Base-by-base conservation (phyloP, 2,888 invertebrate species). In the Drepana falcataria region DNA sequence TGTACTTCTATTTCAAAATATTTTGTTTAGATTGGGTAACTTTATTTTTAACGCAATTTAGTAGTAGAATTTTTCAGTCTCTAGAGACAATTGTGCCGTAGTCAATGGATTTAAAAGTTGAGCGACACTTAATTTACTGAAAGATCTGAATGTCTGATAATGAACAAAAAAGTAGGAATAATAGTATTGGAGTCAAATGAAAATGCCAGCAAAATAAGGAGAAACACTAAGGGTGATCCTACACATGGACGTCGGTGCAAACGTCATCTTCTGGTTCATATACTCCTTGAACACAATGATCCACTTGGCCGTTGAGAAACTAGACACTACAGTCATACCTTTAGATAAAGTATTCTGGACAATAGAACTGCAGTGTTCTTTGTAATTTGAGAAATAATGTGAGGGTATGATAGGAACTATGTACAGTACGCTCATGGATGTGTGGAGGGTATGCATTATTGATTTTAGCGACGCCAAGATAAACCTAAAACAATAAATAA, bases 401-500 rank as follows among this genome's bases (percentile, higher is more conserved):
- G 73, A 66, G 51, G 83, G 74, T 49, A 78, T 70, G 51, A 73
- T 66, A 9, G 85, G 77, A 53, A 79, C 70, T 68, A 82, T 75
- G 65, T 83, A 81, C 58, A 83, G 65, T 49, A 82, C 61, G 60
- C 79, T 75, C 58, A 88, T 71, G 48, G 77, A 83, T 68, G 87
- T 71, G 61, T 83, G 79, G 66, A 85, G 67, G 66, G 74, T 71
- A 59, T 73, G 69, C 61, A 87, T 66, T 60, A 86, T 67, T 60
- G 77, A 77, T 68, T 84, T 83, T 69, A 91, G 71, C 73, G 89
- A 81, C 69, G 87, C 82, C 85, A 75, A 76, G 87, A 87, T 82
- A 73, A 89, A 91, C 90, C 91, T 91, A 90, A 85, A 91, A 91
- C 90, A 89, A 87, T 77, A 81, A 81, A 84, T 77, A 76, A 68